A percentile compares a stretch with the other conserved stretches of the same genome.
Conservation (phyloP, 2,888 invertebrate genomes). For the Gnatocerus cornutus region DNA sequence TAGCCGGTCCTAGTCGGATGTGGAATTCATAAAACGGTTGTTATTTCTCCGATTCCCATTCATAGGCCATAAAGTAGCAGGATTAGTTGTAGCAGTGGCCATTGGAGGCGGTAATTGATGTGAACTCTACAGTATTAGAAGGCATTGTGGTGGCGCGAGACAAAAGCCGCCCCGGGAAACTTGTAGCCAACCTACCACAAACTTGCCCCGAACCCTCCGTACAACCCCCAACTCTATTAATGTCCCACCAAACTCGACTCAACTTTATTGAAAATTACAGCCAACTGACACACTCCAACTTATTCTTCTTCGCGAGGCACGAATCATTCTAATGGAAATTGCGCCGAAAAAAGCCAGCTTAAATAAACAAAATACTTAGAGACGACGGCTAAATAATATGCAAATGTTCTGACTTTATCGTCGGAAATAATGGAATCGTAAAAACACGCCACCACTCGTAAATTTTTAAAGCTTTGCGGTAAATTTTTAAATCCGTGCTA, state of each 20-base stretch:
- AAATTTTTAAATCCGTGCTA: conserved; percentile 36
- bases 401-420: conserved; percentile 33
- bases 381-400: conserved; percentile 19
- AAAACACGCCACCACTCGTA: conserved; percentile 25
- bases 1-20: conserved; percentile 39
- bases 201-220: conserved; percentile 44
- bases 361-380: conserved; percentile 17
- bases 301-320: conserved; percentile 16
- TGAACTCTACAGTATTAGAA: conserved; percentile 49
- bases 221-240: conserved; percentile 47
- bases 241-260: conserved; percentile 47
- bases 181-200: conserved; percentile 48
- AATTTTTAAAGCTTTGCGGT: conserved; percentile 36
- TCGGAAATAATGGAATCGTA: conserved; percentile 33
- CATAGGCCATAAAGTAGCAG: conserved; percentile 50
- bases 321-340: conserved; percentile 26
- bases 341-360: conserved; percentile 8
- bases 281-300: conserved; percentile 46
- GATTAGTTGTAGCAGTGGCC: conserved; percentile 54
- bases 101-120: conserved; percentile 51
- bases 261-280: conserved; percentile 49
- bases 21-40: conserved; percentile 54
- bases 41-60: conserved; percentile 56
- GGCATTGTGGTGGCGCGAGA: conserved; percentile 48
- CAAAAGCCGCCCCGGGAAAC: conserved; percentile 50